Percentiles rank a stretch among this genome's conserved stretches.
Evolutionary conservation across 1,140 invertebrate species (phyloP).

Genomic region (Thrips palmi): DNA sequence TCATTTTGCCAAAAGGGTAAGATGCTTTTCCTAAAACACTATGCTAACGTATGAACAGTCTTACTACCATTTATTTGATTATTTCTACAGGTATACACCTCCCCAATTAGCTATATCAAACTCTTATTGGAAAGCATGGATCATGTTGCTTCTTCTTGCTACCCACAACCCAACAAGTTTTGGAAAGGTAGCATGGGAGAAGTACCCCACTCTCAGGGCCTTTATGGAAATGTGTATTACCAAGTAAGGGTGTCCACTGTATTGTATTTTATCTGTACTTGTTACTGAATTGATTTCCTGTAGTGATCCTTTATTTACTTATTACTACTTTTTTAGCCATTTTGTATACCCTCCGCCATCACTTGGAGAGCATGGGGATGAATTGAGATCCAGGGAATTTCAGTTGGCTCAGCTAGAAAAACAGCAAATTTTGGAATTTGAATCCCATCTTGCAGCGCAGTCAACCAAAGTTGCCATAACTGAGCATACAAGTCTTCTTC

Average conservation of each 20-base stretch:
- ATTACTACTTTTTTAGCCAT: constrained; percentile 26
- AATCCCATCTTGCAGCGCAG: constrained; percentile 75
- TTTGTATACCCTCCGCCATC: constrained; percentile 63
- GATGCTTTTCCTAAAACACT: too few species aligned
- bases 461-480: constrained; percentile 70
- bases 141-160: constrained; percentile 69
- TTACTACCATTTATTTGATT: constrained; percentile 22
- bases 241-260: constrained; percentile 34
- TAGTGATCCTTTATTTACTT: too few species aligned
- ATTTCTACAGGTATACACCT: too few species aligned
- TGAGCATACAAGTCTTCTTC: constrained; percentile 69
- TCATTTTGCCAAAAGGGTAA: constrained; percentile 61
- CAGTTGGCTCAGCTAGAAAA: constrained; percentile 55
- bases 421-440: constrained; percentile 77
- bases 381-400: constrained; percentile 38
- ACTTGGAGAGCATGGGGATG: constrained; percentile 38
- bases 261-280: background rate
- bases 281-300: too few species aligned
- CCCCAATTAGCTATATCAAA: constrained; percentile 78
- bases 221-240: constrained; percentile 97
- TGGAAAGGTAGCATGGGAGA: constrained; percentile 69
- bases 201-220: constrained; percentile 78
- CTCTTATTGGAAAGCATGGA: constrained; percentile 90
- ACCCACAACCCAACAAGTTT: constrained; percentile 78
- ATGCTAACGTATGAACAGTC: constrained; percentile 7